phyloP scores from a whole-genome alignment of 1,140 invertebrate genomes.

The Drosophila repletoides region DNA sequence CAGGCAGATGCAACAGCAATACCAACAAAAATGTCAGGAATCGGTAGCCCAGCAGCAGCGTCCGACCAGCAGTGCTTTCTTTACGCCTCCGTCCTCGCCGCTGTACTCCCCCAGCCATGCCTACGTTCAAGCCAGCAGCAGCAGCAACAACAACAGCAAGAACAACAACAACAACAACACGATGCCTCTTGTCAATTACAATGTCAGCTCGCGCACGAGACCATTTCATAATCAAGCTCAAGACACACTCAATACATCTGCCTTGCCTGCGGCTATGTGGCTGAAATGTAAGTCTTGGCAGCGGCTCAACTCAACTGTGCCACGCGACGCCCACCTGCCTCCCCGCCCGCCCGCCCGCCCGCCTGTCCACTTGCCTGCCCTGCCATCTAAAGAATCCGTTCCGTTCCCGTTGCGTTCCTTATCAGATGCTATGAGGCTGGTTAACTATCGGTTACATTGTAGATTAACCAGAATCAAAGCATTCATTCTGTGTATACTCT shows the following conservation, averaged over 20 bases:
- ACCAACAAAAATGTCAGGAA: constrained; percentile 53
- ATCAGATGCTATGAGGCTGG: neutral
- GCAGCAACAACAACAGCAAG: constrained; percentile 27
- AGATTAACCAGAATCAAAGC: neutral
- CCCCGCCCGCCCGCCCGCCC: constrained; percentile 25
- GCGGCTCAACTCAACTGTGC: constrained; percentile 58
- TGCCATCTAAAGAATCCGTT: neutral
- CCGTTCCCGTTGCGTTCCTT: constrained; percentile 47
- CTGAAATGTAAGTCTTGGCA: constrained; percentile 82
- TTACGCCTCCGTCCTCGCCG: constrained; percentile 61
- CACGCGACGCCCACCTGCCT: constrained; percentile 23
- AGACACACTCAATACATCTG: constrained; percentile 74
- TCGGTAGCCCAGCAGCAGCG: constrained; percentile 31
- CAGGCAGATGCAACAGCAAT: constrained; percentile 56
- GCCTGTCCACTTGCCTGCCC: constrained; percentile 8
- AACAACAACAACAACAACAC: constrained; percentile 48
- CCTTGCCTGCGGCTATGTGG: constrained; percentile 72
- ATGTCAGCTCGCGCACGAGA: constrained; percentile 70
- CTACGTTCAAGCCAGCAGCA: constrained; percentile 25
- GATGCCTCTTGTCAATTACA: constrained; percentile 70
- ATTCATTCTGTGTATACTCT: neutral
- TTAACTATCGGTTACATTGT: neutral
- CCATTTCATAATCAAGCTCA: constrained; percentile 79
- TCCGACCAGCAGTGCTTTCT: constrained; percentile 26
- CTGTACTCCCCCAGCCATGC: constrained; percentile 43